phyloP scores from a whole-genome alignment of 1,140 invertebrate species.

The Dinothrombium tinctorium region DNA sequence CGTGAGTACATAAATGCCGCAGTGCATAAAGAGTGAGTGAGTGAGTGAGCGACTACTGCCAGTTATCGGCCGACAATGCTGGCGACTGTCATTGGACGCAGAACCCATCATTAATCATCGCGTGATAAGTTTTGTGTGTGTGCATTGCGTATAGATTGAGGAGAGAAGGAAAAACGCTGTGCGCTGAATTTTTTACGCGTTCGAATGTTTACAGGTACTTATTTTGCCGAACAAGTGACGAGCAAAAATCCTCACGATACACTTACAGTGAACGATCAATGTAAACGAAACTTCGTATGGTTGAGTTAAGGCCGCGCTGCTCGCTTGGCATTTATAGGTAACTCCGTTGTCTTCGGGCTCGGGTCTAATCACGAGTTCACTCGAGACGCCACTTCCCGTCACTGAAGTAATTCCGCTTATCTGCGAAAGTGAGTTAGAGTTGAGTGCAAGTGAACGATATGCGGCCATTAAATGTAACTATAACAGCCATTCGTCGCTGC shows the following conservation, averaged over 20 bases:
- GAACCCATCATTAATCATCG: too few relatives aligned
- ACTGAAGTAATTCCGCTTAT: constrained; percentile 13
- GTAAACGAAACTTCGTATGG: constrained; percentile 56
- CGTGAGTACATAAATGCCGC: too few relatives aligned
- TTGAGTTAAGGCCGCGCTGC: constrained; percentile 65
- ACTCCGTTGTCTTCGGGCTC: constrained; percentile 77
- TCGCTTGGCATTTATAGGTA: constrained; percentile 67
- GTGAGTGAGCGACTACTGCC: too few relatives aligned
- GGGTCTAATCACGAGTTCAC: constrained; percentile 26
- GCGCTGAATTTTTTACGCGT: not conserved
- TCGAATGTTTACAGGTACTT: not conserved
- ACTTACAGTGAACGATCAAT: constrained; percentile 37
- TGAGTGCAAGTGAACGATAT: not conserved
- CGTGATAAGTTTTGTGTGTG: too few relatives aligned
- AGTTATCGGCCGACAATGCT: too few relatives aligned
- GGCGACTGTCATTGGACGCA: too few relatives aligned
- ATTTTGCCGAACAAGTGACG: too few relatives aligned
- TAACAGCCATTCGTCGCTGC: not conserved
- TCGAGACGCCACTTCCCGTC: constrained; percentile 15
- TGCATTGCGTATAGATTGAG: too few relatives aligned
- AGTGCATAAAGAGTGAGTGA: too few relatives aligned
- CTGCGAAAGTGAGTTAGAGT: constrained; percentile 5
- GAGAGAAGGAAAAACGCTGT: not conserved
- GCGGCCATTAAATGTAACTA: not conserved
- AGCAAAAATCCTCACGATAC: not conserved